phyloP scores from a whole-genome alignment of 2,113 vertebrate genomes.

The Chamaetylas fuelleborni region DNA sequence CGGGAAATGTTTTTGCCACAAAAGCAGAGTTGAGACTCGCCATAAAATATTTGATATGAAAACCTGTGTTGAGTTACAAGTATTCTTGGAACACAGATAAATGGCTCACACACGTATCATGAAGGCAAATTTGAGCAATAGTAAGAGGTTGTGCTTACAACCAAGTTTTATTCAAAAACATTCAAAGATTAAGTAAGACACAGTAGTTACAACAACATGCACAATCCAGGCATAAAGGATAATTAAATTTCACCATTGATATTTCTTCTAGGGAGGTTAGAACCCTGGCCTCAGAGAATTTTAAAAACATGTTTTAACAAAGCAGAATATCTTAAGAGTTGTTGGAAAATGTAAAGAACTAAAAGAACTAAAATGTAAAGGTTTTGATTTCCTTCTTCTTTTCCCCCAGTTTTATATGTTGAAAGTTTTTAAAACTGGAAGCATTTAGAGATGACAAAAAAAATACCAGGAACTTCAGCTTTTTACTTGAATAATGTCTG shows the following conservation, averaged over 20 bases:
- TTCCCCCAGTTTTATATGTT: not conserved
- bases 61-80: not conserved
- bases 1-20: not conserved
- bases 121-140: not conserved
- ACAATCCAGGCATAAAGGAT: not conserved
- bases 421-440: not conserved
- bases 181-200: not conserved
- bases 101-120: not conserved
- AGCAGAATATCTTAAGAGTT: not conserved
- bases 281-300: not conserved
- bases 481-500: slow-evolving; percentile 10
- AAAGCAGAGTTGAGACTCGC: not conserved
- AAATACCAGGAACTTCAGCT: not conserved
- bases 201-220: not conserved
- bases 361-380: no score
- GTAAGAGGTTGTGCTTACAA: not conserved
- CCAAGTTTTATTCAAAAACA: not conserved
- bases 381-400: slow-evolving; percentile 23
- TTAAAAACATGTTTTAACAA: slow-evolving; percentile 30
- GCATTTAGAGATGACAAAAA: not conserved
- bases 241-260: slow-evolving; percentile 16
- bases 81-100: not conserved
- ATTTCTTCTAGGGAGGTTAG: not conserved
- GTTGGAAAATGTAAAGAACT: not conserved
- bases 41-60: not conserved